Conservation (phyloP, 2,113 vertebrate species). For the Sciurus niger region DNA sequence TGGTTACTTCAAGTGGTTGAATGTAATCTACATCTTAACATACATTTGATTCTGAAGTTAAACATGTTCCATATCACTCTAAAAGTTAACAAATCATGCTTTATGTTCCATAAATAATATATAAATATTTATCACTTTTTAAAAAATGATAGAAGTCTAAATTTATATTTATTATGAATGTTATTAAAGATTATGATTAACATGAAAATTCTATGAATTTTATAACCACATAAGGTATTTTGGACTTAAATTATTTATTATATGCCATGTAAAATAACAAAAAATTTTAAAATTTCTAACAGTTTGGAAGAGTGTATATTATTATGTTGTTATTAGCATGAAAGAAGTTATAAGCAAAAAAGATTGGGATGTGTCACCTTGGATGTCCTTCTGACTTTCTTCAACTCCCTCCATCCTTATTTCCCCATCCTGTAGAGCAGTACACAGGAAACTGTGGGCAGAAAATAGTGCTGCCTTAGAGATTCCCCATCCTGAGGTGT, state of each 20-base stretch:
- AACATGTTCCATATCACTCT: constrained; percentile 10
- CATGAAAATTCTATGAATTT: background rate
- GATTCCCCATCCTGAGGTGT: too few relatives aligned
- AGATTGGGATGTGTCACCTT: background rate
- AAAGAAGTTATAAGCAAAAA: background rate
- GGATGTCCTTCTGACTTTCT: background rate
- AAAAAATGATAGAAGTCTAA: constrained; percentile 40
- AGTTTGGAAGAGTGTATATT: background rate
- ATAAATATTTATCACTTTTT: background rate
- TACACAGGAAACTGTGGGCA: background rate
- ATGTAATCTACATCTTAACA: background rate
- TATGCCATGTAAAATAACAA: background rate
- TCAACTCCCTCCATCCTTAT: background rate
- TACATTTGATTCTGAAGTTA: constrained; percentile 17
- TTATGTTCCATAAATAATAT: constrained; percentile 25
- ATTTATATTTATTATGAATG: constrained; percentile 32
- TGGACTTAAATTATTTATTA: background rate
- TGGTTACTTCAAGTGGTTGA: background rate
- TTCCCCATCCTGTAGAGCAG: background rate
- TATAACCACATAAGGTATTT: constrained; percentile 19
- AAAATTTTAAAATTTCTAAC: background rate
- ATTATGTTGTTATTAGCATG: background rate
- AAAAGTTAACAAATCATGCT: background rate
- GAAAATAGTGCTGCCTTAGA: background rate
- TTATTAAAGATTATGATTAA: constrained; percentile 35